Evolutionary conservation across 2,888 invertebrate species (phyloP).

Genomic region (Melolontha melolontha): DNA sequence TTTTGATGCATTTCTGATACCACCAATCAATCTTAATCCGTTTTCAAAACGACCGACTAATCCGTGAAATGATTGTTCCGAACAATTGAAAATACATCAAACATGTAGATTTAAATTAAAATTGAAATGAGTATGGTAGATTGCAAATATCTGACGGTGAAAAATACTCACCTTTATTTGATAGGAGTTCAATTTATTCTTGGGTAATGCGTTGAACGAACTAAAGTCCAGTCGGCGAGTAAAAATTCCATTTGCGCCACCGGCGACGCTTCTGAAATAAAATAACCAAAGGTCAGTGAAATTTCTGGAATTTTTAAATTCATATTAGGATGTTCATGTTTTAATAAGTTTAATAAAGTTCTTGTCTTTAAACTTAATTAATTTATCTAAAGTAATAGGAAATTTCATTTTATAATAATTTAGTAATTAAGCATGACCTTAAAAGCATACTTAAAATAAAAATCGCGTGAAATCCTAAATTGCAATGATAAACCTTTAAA

Average conservation of each 20-base stretch:
- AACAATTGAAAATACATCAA: slow-evolving; percentile 32
- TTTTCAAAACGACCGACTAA: slow-evolving; percentile 28
- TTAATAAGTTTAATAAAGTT: no score
- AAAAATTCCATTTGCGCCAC: slow-evolving; percentile 93
- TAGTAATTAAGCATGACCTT: no score
- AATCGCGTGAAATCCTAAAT: no score
- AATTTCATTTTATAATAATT: no score
- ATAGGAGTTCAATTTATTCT: slow-evolving; percentile 97
- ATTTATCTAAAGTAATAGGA: no score
- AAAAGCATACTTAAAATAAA: no score
- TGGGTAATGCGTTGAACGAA: slow-evolving; percentile 93
- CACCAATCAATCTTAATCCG: slow-evolving; percentile 38
- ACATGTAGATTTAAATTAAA: slow-evolving; percentile 37
- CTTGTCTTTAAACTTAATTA: neutral
- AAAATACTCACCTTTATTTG: slow-evolving; percentile 91
- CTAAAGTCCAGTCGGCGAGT: slow-evolving; percentile 93
- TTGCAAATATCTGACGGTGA: slow-evolving; percentile 18
- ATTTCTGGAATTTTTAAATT: slow-evolving; percentile 19
- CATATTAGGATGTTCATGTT: neutral
- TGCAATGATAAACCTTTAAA: no score
- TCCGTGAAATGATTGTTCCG: slow-evolving; percentile 39
- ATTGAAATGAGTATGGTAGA: slow-evolving; percentile 22
- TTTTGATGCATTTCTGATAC: slow-evolving; percentile 2
- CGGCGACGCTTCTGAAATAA: slow-evolving; percentile 78
- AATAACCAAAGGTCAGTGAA: slow-evolving; percentile 35